Evolutionary conservation across 2,113 vertebrate genomes (phyloP).

Genomic region (Grammomys surdaster): DNA sequence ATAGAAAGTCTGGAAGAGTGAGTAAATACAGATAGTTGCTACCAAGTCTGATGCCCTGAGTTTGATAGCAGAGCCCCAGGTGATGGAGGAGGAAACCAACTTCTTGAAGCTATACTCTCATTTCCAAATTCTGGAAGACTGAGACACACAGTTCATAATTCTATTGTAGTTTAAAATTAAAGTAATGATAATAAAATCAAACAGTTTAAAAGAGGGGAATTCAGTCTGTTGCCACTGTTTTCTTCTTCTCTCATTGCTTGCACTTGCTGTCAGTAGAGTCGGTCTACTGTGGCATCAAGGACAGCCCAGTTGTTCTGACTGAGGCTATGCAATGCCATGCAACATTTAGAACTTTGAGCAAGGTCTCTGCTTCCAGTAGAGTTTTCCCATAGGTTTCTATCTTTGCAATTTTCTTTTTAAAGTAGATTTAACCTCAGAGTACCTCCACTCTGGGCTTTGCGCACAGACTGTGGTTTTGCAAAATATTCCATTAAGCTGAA

Average conservation of each 20-base stretch:
- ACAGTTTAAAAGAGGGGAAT: no score
- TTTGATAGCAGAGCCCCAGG: background rate
- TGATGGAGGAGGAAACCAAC: fast-evolving
- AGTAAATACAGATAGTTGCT: background rate
- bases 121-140: background rate
- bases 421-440: background rate
- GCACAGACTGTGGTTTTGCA: background rate
- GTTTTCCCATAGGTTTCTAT: background rate
- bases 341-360: background rate
- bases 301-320: background rate
- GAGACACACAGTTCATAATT: background rate
- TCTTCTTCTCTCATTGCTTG: background rate
- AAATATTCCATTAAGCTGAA: background rate
- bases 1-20: background rate
- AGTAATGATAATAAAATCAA: no score
- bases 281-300: background rate
- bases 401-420: background rate
- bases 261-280: background rate
- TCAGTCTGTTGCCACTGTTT: background rate
- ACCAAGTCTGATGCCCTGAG: background rate
- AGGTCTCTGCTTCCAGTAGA: background rate
- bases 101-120: background rate
- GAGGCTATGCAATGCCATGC: background rate
- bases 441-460: background rate
- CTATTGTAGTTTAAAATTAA: background rate